A percentile compares a stretch with the other conserved stretches of the same genome.
These are phyloP conservation scores for Oreocharis arfaki DNA, from an alignment of 2,113 vertebrate genomes.

Conservation along the genomic window DNA sequence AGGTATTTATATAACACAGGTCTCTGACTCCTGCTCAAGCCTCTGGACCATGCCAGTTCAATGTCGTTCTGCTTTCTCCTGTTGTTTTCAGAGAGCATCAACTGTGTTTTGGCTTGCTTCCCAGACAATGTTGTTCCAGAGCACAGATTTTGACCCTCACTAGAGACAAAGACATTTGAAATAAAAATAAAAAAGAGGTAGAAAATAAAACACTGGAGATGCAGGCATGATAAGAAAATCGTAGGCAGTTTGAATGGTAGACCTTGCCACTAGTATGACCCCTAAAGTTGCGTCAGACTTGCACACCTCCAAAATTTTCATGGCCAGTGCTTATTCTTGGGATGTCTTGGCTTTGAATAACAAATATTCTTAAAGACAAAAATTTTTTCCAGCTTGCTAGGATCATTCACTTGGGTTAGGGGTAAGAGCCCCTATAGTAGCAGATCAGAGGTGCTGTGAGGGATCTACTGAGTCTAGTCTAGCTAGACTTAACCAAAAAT, in stretches of 20 bases:
- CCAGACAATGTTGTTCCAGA: conserved; percentile 30
- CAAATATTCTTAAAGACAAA: neutral
- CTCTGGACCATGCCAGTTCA: conserved; percentile 4
- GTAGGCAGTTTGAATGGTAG: neutral
- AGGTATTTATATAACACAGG: conserved; percentile 20
- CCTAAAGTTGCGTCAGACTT: neutral
- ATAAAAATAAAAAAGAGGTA: neutral
- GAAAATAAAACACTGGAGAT: neutral
- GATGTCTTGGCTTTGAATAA: neutral
- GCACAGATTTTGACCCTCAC: conserved; percentile 23
- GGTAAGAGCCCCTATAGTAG: neutral
- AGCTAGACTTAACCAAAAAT: neutral
- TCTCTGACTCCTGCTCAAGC: conserved; percentile 30
- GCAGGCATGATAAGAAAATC: neutral
- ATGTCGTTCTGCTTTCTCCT: neutral
- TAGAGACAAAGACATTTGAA: neutral
- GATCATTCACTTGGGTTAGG: neutral
- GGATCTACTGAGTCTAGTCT: neutral
- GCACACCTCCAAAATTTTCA: neutral
- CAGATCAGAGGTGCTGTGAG: neutral
- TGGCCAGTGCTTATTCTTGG: neutral
- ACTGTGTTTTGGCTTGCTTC: conserved; percentile 40
- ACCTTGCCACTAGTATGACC: neutral
- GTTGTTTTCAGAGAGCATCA: conserved; percentile 36
- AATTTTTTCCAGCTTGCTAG: neutral